phyloP scores from a whole-genome alignment of 2,113 vertebrate species.

The Thamnophis sirtalis region DNA sequence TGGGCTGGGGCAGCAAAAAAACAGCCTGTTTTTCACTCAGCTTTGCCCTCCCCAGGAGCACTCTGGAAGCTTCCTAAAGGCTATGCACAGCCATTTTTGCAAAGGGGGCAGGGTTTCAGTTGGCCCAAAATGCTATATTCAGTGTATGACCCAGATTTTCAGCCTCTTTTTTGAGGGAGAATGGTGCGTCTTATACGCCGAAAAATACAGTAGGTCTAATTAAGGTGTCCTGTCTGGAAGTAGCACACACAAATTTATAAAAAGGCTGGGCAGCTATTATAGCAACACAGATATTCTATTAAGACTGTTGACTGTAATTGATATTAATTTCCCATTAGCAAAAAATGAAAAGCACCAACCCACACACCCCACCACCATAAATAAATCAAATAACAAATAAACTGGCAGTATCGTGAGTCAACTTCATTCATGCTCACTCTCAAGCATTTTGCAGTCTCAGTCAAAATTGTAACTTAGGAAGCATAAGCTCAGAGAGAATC shows the following conservation, averaged over 20 bases:
- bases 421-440: neutral
- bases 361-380: neutral
- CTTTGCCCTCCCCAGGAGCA: too few relatives aligned
- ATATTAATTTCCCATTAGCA: neutral
- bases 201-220: neutral
- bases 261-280: neutral
- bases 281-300: neutral
- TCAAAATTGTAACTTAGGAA: neutral
- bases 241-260: neutral
- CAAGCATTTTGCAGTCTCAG: neutral
- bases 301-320: neutral
- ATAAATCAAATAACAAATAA: neutral
- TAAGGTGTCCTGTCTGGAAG: neutral
- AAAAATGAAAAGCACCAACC: neutral
- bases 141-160: too few relatives aligned
- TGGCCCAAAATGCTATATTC: too few relatives aligned
- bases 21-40: too few relatives aligned
- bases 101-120: too few relatives aligned
- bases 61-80: too few relatives aligned
- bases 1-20: too few relatives aligned
- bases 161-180: too few relatives aligned
- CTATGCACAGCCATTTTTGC: too few relatives aligned
- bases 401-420: neutral
- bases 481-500: neutral
- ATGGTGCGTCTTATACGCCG: too few relatives aligned